phyloP scores from a whole-genome alignment of 2,113 vertebrate species.

The Smithornis capensis region DNA sequence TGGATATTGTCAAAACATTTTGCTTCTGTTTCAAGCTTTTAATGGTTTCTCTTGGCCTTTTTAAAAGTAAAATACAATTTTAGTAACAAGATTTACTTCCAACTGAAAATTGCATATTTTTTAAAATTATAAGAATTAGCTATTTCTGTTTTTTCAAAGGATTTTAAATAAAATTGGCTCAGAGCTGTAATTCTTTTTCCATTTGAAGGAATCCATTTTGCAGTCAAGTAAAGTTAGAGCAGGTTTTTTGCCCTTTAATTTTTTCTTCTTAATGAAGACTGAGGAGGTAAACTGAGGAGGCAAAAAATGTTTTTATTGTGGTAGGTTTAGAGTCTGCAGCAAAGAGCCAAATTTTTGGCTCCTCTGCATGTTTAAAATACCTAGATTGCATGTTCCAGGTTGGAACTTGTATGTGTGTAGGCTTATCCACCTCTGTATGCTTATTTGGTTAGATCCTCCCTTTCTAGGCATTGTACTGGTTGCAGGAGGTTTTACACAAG shows the following conservation, averaged over 20 bases:
- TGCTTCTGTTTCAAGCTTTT: neutral
- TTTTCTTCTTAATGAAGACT: neutral
- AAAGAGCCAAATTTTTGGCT: neutral
- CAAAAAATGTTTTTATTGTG: neutral
- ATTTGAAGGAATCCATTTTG: neutral
- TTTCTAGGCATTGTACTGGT: neutral
- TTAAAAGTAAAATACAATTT: neutral
- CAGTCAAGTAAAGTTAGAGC: neutral
- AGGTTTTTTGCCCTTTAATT: neutral
- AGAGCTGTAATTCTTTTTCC: neutral
- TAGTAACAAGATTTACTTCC: neutral
- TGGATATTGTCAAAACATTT: neutral
- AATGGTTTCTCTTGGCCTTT: neutral
- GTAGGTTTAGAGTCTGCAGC: neutral
- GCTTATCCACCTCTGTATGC: rapidly evolving
- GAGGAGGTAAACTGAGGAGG: neutral
- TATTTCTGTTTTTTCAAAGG: neutral
- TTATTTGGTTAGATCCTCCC: neutral
- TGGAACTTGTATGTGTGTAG: rapidly evolving
- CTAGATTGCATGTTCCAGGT: neutral
- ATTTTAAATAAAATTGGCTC: neutral
- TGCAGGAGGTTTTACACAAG: neutral
- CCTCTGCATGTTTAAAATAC: neutral
- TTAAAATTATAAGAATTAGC: neutral
- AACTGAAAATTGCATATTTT: neutral